Evolutionary conservation across 2,797 vertebrate species (phyloP).

Genomic region (Pelobates cultripes): DNA sequence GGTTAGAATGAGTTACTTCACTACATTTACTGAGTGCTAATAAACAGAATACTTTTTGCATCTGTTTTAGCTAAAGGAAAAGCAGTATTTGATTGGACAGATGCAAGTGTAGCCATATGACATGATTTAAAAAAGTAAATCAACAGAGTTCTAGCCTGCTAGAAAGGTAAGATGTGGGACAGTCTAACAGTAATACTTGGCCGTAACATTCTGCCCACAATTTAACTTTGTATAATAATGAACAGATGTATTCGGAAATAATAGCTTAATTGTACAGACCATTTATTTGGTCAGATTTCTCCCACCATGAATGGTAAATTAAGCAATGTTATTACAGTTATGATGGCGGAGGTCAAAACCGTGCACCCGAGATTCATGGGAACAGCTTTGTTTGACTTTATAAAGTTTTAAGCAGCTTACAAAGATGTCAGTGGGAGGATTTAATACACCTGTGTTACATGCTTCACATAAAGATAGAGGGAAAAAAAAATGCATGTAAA

Average conservation of each 20-base stretch:
- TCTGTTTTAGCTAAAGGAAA: no score
- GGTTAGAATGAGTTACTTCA: no score
- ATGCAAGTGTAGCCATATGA: no score
- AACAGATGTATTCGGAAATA: neutral
- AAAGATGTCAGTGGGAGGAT: neutral
- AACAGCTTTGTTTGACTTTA: slow-evolving; percentile 9
- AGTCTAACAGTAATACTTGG: neutral
- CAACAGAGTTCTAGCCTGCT: neutral
- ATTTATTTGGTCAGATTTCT: neutral
- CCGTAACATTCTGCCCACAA: neutral
- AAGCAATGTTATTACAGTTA: neutral
- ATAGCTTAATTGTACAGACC: neutral
- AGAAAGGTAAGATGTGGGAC: no score
- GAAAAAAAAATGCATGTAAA: no score
- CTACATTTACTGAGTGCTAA: no score
- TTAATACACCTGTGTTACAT: neutral
- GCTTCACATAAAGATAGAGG: no score
- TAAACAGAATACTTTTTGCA: no score
- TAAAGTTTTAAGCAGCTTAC: slow-evolving; percentile 11
- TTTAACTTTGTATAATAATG: neutral
- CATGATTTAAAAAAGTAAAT: no score
- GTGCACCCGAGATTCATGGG: neutral
- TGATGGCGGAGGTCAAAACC: neutral
- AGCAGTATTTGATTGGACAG: no score
- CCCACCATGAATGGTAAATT: neutral